Percentiles rank a stretch among this genome's conserved stretches.
phyloP scores from a whole-genome alignment of 2,797 vertebrate species.

The Crocidura indochinensis region DNA sequence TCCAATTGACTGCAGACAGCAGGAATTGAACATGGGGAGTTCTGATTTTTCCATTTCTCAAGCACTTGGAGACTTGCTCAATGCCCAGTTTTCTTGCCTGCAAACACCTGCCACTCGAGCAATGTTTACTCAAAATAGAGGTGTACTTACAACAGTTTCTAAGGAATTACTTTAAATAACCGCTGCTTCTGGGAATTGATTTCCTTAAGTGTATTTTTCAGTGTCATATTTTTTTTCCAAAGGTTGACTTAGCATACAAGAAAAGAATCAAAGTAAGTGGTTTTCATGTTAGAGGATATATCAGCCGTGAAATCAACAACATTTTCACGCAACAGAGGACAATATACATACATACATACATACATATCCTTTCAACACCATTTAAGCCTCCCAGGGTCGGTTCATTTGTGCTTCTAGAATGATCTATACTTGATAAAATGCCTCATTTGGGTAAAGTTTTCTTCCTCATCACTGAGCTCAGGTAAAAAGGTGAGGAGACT shows the following conservation, averaged over 20 bases:
- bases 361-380: neutral
- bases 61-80: too few relatives aligned
- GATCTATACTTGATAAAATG: neutral
- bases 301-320: too few relatives aligned
- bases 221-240: neutral
- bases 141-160: conserved; percentile 20
- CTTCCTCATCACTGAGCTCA: conserved; percentile 18
- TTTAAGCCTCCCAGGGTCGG: neutral
- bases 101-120: neutral
- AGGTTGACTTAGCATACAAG: neutral
- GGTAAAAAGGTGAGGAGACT: neutral
- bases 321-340: too few relatives aligned
- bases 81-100: neutral
- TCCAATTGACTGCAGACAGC: neutral
- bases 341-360: too few relatives aligned
- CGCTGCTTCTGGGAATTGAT: conserved; percentile 34
- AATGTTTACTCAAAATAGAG: conserved; percentile 47
- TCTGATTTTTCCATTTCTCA: too few relatives aligned
- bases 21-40: too few relatives aligned
- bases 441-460: neutral
- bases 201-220: conserved; percentile 46
- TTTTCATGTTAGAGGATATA: conserved; percentile 45
- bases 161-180: conserved; percentile 59
- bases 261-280: conserved; percentile 34
- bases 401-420: conserved; percentile 25